Conservation (phyloP, 2,888 invertebrate species). For the Gibbula magus region DNA sequence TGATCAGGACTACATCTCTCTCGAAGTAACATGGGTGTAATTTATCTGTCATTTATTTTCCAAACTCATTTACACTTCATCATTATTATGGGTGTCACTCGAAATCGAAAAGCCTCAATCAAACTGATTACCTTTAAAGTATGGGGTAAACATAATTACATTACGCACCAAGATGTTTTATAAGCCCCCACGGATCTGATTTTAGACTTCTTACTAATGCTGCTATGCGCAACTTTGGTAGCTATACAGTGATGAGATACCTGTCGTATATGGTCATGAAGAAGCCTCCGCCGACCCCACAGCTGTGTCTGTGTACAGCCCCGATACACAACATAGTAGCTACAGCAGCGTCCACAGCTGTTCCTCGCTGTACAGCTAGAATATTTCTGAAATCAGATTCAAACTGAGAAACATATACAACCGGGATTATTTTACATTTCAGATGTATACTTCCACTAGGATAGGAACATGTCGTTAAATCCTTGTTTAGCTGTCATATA, state of each 20-base stretch:
- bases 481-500: background rate
- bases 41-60: too few relatives aligned
- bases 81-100: too few relatives aligned
- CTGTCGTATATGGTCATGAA: conserved; percentile 66
- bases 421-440: background rate
- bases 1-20: too few relatives aligned
- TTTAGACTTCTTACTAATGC: too few relatives aligned
- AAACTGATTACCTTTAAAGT: background rate
- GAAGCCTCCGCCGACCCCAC: conserved; percentile 83
- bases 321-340: conserved; percentile 85
- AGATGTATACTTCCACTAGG: background rate
- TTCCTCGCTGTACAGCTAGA: conserved; percentile 81
- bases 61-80: too few relatives aligned
- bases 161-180: too few relatives aligned
- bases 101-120: too few relatives aligned
- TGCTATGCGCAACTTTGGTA: too few relatives aligned
- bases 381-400: conserved; percentile 73
- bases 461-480: background rate
- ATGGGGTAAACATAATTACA: too few relatives aligned
- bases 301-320: conserved; percentile 83
- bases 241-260: conserved; percentile 30
- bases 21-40: too few relatives aligned
- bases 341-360: conserved; percentile 85
- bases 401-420: background rate
- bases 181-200: too few relatives aligned